Conservation (phyloP, 2,888 invertebrate genomes). For the Dynastes hyllus region DNA sequence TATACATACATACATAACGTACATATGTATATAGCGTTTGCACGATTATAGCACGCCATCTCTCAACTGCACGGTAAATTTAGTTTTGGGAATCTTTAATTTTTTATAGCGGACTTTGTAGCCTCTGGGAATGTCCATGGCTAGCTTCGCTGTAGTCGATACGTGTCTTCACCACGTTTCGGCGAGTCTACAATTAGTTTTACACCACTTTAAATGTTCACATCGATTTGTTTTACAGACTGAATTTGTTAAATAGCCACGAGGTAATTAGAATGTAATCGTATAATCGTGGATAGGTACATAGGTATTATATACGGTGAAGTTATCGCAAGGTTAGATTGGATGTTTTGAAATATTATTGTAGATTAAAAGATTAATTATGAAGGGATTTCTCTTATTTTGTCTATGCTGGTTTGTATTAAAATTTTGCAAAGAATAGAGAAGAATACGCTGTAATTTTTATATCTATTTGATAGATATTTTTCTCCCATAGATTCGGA, state of each 20-base stretch:
- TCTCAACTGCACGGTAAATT: constrained; percentile 22
- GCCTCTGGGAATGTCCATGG: neutral
- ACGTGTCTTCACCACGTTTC: constrained; percentile 14
- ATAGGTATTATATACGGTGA: no score
- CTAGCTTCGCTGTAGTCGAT: neutral
- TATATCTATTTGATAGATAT: no score
- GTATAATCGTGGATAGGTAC: no score
- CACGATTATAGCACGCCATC: neutral
- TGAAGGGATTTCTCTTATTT: no score
- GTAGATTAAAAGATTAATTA: no score
- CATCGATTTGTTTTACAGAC: neutral
- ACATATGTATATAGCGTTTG: neutral
- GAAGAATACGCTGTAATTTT: no score
- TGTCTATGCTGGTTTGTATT: no score
- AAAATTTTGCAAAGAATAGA: no score
- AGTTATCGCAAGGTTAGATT: no score
- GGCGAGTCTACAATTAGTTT: constrained; percentile 4
- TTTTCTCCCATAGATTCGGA: no score
- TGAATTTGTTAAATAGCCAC: neutral
- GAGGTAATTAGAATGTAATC: neutral
- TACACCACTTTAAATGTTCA: constrained; percentile 5
- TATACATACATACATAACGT: no score
- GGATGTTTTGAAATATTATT: no score
- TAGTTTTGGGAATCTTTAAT: constrained; percentile 21
- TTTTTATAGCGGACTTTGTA: constrained; percentile 3